Evolutionary conservation across 92 coral and sea anemone species (phyloP).

Genomic region (Siderastrea siderea): DNA sequence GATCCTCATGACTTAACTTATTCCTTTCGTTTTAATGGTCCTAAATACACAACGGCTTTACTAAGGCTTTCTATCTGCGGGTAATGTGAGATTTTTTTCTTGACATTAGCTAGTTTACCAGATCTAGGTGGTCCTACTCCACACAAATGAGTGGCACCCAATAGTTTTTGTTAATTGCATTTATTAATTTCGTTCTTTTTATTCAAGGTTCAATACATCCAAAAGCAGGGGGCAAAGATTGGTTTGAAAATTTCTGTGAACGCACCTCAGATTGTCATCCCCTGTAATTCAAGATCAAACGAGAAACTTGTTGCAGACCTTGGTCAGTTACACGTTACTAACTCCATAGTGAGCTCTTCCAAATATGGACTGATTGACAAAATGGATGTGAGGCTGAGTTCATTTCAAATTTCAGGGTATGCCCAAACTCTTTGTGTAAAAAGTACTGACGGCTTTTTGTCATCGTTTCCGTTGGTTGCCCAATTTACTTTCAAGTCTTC

Average conservation of each 20-base stretch:
- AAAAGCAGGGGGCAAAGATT: constrained; percentile 90
- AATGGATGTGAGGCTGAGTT: constrained; percentile 79
- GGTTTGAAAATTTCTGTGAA: constrained; percentile 86
- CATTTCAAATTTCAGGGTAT: constrained; percentile 88
- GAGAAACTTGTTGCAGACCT: constrained; percentile 95
- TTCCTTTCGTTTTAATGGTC: too few relatives aligned
- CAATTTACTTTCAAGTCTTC: too few relatives aligned
- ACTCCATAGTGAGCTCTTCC: constrained; percentile 63
- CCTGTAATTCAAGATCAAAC: constrained; percentile 88
- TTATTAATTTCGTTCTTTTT: neutral
- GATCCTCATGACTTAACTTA: too few relatives aligned
- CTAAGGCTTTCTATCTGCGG: too few relatives aligned
- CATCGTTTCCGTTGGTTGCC: too few relatives aligned
- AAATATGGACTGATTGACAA: constrained; percentile 80
- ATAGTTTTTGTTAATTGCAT: too few relatives aligned
- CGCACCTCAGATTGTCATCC: constrained; percentile 85
- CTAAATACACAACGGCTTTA: too few relatives aligned
- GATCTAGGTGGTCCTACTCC: too few relatives aligned
- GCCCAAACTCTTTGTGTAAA: neutral
- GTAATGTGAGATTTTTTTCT: too few relatives aligned
- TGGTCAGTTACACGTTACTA: constrained; percentile 79
- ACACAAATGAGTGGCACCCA: too few relatives aligned
- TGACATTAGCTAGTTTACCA: too few relatives aligned
- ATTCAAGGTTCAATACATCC: constrained; percentile 82
- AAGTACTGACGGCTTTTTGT: too few relatives aligned